Evolutionary conservation across 2,797 vertebrate species (phyloP).

Genomic region (Silurus lanzhouensis): DNA sequence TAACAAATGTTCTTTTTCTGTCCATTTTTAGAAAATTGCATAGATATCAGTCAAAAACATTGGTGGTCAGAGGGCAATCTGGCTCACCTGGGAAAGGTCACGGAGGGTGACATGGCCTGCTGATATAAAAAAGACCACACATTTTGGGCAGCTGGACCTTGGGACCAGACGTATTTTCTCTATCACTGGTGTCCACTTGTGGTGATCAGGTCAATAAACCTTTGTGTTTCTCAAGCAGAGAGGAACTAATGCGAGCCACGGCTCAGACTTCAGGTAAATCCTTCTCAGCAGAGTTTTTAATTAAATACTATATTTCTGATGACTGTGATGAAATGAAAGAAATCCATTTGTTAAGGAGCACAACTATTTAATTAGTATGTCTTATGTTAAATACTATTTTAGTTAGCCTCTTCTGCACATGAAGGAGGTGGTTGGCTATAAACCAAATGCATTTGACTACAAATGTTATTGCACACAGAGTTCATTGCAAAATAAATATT

Average conservation of each 20-base stretch:
- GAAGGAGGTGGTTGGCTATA: background rate
- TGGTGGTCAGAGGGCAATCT: slow-evolving; percentile 35
- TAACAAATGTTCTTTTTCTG: background rate
- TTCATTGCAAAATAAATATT: slow-evolving; percentile 34
- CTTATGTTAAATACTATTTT: background rate
- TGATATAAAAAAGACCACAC: slow-evolving; percentile 45
- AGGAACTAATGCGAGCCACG: slow-evolving; percentile 48
- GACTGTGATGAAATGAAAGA: background rate
- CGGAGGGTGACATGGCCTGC: slow-evolving; percentile 8
- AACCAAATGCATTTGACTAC: background rate
- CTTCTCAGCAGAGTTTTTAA: slow-evolving; percentile 32
- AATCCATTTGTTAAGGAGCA: background rate
- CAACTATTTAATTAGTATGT: background rate
- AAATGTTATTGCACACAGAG: slow-evolving; percentile 9
- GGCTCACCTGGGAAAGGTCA: slow-evolving; percentile 41
- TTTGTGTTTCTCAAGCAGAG: slow-evolving; percentile 52
- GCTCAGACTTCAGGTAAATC: slow-evolving; percentile 32
- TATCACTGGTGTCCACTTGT: slow-evolving; percentile 37
- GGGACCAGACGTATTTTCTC: slow-evolving; percentile 14
- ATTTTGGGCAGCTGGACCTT: slow-evolving; percentile 38
- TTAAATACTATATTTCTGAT: slow-evolving; percentile 14
- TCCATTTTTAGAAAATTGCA: background rate
- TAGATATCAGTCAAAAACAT: slow-evolving; percentile 16
- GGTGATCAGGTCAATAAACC: slow-evolving; percentile 49
- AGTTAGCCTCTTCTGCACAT: background rate